phyloP scores from a whole-genome alignment of 2,113 vertebrate species.

The Diphyllodes magnificus region DNA sequence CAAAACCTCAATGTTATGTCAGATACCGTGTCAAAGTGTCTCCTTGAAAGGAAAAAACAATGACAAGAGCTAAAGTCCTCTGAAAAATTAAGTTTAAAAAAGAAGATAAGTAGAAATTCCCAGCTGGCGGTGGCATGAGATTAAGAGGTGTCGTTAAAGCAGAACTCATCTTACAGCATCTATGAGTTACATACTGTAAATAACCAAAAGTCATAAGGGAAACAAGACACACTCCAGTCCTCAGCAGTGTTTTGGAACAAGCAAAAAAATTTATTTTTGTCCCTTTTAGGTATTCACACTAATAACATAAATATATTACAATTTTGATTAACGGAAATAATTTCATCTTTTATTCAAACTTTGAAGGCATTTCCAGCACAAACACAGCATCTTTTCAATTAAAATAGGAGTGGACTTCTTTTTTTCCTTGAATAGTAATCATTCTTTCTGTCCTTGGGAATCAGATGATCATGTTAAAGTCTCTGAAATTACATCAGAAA shows the following conservation, averaged over 20 bases:
- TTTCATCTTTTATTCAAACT: conserved; percentile 38
- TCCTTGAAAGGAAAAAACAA: not conserved
- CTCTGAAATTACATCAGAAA: conserved; percentile 24
- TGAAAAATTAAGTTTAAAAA: not conserved
- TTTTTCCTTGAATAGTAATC: not conserved
- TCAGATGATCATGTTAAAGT: conserved; percentile 6
- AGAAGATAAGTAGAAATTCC: not conserved
- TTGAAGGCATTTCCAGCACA: conserved; percentile 4
- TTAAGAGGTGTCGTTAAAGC: not conserved
- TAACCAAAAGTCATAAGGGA: not conserved
- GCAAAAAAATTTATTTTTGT: not conserved
- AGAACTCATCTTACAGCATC: not conserved
- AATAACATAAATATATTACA: not conserved
- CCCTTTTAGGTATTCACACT: not conserved
- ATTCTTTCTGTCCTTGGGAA: conserved; percentile 27
- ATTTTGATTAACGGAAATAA: not conserved
- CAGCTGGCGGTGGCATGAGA: not conserved
- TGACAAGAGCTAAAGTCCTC: not conserved
- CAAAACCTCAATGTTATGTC: not conserved
- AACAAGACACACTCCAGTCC: not conserved
- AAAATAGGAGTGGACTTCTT: not conserved
- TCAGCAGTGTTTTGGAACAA: not conserved
- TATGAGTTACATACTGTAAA: not conserved
- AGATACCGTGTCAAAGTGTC: not conserved
- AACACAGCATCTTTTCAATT: conserved; percentile 34